These are phyloP conservation scores for Popillia japonica DNA, from an alignment of 1,140 invertebrate species.

Conservation along the genomic window DNA sequence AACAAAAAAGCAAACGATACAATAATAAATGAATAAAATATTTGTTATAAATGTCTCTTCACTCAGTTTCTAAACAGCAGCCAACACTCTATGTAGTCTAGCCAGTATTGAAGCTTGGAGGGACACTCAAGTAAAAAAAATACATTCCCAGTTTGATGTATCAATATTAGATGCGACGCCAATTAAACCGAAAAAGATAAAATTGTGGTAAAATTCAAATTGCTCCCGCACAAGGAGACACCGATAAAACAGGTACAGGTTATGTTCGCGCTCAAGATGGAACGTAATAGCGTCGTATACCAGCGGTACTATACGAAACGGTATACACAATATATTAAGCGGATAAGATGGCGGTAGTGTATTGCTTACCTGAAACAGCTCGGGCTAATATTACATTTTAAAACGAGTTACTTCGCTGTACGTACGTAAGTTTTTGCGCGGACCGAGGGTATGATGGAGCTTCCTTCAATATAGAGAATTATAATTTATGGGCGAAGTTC, in stretches of 20 bases:
- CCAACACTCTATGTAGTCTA: too few relatives aligned
- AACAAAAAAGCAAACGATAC: too few relatives aligned
- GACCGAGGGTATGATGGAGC: neutral
- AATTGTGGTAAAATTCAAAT: neutral
- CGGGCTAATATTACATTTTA: neutral
- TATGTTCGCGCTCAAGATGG: neutral
- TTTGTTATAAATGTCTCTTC: too few relatives aligned
- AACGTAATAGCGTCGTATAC: neutral
- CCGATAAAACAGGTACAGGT: conserved; percentile 10
- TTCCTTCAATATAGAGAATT: neutral
- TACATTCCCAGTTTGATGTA: neutral
- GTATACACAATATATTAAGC: neutral
- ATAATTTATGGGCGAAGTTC: neutral
- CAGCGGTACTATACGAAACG: neutral
- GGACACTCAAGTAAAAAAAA: too few relatives aligned
- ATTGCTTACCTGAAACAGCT: neutral
- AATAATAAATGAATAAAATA: too few relatives aligned
- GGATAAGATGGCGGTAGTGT: too few relatives aligned
- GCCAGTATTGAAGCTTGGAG: too few relatives aligned
- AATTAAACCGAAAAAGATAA: neutral
- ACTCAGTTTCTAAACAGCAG: too few relatives aligned
- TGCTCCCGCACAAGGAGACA: neutral
- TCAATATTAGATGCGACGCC: neutral
- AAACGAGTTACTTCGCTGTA: neutral
- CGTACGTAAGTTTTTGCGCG: neutral